Evolutionary conservation across 2,888 invertebrate genomes (phyloP).

Genomic region (Cephus spinipes): DNA sequence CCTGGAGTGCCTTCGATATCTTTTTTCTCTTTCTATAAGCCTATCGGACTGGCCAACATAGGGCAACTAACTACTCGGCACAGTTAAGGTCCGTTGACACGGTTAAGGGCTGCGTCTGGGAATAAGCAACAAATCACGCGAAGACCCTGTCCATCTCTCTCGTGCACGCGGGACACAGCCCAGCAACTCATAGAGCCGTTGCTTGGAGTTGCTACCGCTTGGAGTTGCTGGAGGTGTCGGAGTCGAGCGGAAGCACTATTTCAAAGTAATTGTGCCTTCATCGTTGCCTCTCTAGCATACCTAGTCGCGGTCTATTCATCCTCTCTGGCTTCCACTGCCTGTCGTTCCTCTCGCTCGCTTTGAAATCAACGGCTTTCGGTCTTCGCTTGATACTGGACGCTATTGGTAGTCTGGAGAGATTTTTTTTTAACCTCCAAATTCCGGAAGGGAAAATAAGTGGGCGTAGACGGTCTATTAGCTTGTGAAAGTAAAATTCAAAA

Average conservation of each 20-base stretch:
- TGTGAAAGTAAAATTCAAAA: background rate
- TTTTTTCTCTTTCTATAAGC: background rate
- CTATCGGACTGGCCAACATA: background rate
- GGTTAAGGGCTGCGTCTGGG: conserved; percentile 4
- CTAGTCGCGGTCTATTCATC: background rate
- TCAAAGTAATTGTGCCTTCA: conserved; percentile 62
- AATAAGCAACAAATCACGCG: background rate
- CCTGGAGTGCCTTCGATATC: background rate
- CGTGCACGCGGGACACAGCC: background rate
- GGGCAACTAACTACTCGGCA: background rate
- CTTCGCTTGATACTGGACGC: background rate
- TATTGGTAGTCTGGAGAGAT: background rate
- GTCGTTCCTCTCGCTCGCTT: background rate
- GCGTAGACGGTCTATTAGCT: background rate
- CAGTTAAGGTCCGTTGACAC: conserved; percentile 8
- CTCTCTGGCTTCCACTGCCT: background rate
- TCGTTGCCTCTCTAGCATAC: conserved; percentile 42
- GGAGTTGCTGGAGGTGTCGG: background rate
- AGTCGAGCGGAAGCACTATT: conserved; percentile 61
- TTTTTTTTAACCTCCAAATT: background rate
- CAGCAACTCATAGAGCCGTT: background rate
- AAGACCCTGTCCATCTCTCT: background rate
- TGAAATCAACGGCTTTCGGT: no score
- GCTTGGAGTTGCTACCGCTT: background rate
- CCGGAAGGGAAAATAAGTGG: background rate